phyloP scores from a whole-genome alignment of 64 coral and sea anemone genomes.

The Porites lutea region DNA sequence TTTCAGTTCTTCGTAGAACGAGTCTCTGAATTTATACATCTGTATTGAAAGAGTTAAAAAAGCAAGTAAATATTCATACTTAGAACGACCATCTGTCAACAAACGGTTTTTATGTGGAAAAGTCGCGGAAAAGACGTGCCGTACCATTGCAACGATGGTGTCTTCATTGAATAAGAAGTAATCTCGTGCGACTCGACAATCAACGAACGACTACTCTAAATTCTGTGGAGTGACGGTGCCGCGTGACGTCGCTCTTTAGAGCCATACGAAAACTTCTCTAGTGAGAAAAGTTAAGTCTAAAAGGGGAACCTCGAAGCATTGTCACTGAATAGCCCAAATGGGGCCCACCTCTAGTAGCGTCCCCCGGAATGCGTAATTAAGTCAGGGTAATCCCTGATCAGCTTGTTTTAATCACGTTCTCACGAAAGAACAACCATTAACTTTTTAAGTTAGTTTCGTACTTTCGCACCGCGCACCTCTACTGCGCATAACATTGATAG shows the following conservation, averaged over 20 bases:
- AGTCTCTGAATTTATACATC: constrained; percentile 63
- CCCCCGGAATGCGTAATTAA: not conserved
- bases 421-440: not conserved
- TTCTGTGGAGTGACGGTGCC: not conserved
- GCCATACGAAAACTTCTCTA: not conserved
- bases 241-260: not conserved
- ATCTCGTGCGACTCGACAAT: not conserved
- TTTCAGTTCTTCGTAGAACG: constrained; percentile 45
- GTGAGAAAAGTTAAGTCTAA: not conserved
- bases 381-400: not conserved
- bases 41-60: constrained; percentile 30
- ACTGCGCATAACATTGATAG: not conserved
- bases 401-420: not conserved
- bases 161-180: not conserved
- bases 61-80: not conserved
- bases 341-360: not conserved
- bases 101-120: not conserved
- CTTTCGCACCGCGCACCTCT: not conserved
- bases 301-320: not conserved
- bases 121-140: not conserved
- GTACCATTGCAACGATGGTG: not conserved
- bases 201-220: not conserved
- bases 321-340: not conserved
- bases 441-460: not conserved
- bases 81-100: not conserved